Percentiles rank a stretch among this genome's conserved stretches.
These are phyloP conservation scores for Bucco capensis DNA, from an alignment of 2,113 vertebrate species.

Conservation along the genomic window DNA sequence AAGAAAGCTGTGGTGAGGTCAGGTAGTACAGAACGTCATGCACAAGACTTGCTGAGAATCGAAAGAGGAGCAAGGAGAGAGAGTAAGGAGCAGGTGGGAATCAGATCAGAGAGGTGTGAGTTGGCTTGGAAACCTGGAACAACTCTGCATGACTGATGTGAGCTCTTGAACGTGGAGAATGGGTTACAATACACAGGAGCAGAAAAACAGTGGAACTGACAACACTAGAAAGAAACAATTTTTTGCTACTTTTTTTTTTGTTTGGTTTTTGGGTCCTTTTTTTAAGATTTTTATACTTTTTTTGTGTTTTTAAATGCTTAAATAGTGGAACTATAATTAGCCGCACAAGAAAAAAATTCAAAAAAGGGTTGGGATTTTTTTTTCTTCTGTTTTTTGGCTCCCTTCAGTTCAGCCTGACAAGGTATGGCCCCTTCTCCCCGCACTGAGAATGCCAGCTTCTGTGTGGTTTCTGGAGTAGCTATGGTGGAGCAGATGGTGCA, in stretches of 20 bases:
- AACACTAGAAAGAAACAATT: conserved; percentile 68
- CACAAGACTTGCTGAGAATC: conserved; percentile 41
- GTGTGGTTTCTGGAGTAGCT: not conserved
- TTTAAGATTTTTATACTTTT: conserved; percentile 65
- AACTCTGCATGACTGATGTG: not conserved
- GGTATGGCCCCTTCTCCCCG: conserved; percentile 55
- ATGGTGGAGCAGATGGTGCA: not conserved
- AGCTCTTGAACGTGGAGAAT: conserved; percentile 15
- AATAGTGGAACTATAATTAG: conserved; percentile 78
- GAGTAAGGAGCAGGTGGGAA: not conserved
- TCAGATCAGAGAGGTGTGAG: not conserved
- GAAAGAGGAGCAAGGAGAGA: conserved; percentile 33
- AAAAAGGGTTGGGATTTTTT: conserved; percentile 15
- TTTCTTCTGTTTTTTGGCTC: conserved; percentile 68
- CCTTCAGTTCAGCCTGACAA: conserved; percentile 75
- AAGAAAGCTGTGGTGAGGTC: not conserved
- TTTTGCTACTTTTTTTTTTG: conserved; percentile 73
- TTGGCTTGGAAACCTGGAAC: conserved; percentile 13
- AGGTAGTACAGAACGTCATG: conserved; percentile 34
- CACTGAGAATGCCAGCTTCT: not conserved
- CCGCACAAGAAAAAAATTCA: conserved; percentile 57
- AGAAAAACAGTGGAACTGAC: conserved; percentile 65
- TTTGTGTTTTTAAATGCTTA: conserved; percentile 76
- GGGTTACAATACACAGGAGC: conserved; percentile 67
- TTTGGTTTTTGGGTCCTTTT: conserved; percentile 68